phyloP scores from a whole-genome alignment of 2,113 vertebrate genomes.

The Gobio gobio region DNA sequence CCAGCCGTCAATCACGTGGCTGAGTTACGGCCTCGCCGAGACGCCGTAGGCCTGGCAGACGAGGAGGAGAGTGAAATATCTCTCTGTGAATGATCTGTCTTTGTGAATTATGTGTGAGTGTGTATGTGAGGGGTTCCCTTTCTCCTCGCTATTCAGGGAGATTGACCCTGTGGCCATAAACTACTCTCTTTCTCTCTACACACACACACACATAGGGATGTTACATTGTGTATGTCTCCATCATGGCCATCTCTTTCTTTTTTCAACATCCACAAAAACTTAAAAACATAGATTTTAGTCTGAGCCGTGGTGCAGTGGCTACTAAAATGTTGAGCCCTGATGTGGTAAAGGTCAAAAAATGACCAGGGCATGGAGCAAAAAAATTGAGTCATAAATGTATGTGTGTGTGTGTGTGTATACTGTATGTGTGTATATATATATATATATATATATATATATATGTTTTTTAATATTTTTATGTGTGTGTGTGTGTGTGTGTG shows the following conservation, averaged over 20 bases:
- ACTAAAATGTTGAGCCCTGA: not conserved
- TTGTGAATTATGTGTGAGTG: conserved; percentile 41
- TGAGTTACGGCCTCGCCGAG: conserved; percentile 50
- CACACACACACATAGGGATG: conserved; percentile 37
- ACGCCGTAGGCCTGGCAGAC: conserved; percentile 47
- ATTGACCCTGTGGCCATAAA: conserved; percentile 53
- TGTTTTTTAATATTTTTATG: too few relatives aligned
- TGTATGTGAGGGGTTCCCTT: conserved; percentile 47
- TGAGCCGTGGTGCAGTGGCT: not conserved
- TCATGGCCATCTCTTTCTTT: not conserved
- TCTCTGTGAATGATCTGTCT: conserved; percentile 55
- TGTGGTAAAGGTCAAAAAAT: not conserved
- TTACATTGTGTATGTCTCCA: not conserved
- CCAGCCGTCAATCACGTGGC: conserved; percentile 46
- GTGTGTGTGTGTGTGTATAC: too few relatives aligned
- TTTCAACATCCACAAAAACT: not conserved
- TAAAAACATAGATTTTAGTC: not conserved
- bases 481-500: too few relatives aligned
- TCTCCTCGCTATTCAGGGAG: conserved; percentile 44
- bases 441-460: too few relatives aligned
- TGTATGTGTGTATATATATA: too few relatives aligned
- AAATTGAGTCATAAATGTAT: too few relatives aligned
- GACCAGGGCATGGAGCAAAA: not conserved
- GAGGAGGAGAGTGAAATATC: conserved; percentile 44
- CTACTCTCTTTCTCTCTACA: conserved; percentile 4